A percentile compares a stretch with the other conserved stretches of the same genome.
Conservation (phyloP, 1,140 invertebrate genomes). For the Zaprionus africanus region DNA sequence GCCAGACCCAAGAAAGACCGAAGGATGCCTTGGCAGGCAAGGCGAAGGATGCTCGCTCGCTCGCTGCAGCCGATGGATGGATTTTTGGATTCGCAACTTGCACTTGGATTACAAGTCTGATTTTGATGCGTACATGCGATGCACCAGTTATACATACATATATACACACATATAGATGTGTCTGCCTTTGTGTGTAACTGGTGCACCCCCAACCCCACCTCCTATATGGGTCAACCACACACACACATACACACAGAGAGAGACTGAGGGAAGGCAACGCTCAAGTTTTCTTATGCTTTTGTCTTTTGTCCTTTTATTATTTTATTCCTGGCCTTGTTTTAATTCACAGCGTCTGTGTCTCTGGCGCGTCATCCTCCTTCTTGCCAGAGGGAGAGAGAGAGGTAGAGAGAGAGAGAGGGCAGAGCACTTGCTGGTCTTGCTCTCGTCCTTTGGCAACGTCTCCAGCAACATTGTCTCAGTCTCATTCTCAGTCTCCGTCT, state of each 20-base stretch:
- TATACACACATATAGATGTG: slow-evolving; percentile 29
- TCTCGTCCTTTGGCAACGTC: slow-evolving; percentile 48
- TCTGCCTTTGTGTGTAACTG: slow-evolving; percentile 18
- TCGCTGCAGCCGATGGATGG: slow-evolving; percentile 74
- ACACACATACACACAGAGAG: slow-evolving; percentile 14
- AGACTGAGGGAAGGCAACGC: slow-evolving; percentile 10
- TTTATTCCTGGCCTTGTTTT: slow-evolving; percentile 83
- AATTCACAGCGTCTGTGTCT: slow-evolving; percentile 76
- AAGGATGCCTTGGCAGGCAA: slow-evolving; percentile 26
- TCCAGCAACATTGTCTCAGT: slow-evolving; percentile 72
- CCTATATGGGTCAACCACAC: slow-evolving; percentile 63
- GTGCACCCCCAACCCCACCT: slow-evolving; percentile 30
- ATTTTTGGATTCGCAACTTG: slow-evolving; percentile 83
- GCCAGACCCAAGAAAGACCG: slow-evolving; percentile 11
- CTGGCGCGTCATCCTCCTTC: slow-evolving; percentile 70
- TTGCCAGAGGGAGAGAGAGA: not conserved
- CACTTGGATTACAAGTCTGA: slow-evolving; percentile 83
- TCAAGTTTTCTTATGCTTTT: slow-evolving; percentile 81
- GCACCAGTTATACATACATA: slow-evolving; percentile 4
- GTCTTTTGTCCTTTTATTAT: slow-evolving; percentile 83
- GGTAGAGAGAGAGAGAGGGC: no score
- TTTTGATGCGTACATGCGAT: slow-evolving; percentile 79
- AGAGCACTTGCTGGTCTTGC: not conserved
- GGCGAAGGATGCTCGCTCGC: slow-evolving; percentile 30
- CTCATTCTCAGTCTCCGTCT: slow-evolving; percentile 59